Percentiles rank a stretch among this genome's conserved stretches.
Evolutionary conservation across 2,888 invertebrate species (phyloP).

Genomic region (Cataglyphis cursor): DNA sequence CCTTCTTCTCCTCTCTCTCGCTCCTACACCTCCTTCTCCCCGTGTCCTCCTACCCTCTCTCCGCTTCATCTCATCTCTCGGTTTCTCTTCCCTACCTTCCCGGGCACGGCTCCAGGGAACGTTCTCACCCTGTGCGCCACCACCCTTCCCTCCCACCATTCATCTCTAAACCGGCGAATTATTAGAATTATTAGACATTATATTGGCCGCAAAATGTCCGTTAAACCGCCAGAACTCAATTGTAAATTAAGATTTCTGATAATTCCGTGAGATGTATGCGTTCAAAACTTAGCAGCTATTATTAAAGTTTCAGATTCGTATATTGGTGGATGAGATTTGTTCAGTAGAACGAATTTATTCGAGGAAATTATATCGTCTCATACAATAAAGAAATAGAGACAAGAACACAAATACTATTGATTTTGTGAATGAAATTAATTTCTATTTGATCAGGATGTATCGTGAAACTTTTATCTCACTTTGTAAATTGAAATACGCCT

Average conservation of each 20-base stretch:
- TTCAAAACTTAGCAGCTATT: conserved; percentile 50
- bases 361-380: conserved; percentile 16
- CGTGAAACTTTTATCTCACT: background rate
- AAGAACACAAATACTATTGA: background rate
- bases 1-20: conserved; percentile 76
- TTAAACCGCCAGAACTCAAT: conserved; percentile 82
- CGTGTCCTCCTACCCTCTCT: conserved; percentile 60
- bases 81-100: conserved; percentile 65
- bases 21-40: conserved; percentile 53
- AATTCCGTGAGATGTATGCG: conserved; percentile 64
- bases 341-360: conserved; percentile 17
- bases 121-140: conserved; percentile 74
- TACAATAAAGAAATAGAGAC: background rate
- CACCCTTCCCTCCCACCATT: conserved; percentile 63
- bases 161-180: conserved; percentile 79
- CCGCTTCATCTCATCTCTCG: conserved; percentile 75
- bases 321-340: conserved; percentile 31
- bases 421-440: background rate
- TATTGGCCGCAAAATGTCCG: conserved; percentile 85
- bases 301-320: conserved; percentile 52
- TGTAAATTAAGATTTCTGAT: conserved; percentile 81
- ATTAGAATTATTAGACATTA: conserved; percentile 86
- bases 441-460: background rate
- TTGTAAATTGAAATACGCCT: background rate
- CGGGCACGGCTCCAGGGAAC: conserved; percentile 84